These are phyloP conservation scores for Dolomedes plantarius DNA, from an alignment of 2,888 invertebrate species.

Conservation along the genomic window DNA sequence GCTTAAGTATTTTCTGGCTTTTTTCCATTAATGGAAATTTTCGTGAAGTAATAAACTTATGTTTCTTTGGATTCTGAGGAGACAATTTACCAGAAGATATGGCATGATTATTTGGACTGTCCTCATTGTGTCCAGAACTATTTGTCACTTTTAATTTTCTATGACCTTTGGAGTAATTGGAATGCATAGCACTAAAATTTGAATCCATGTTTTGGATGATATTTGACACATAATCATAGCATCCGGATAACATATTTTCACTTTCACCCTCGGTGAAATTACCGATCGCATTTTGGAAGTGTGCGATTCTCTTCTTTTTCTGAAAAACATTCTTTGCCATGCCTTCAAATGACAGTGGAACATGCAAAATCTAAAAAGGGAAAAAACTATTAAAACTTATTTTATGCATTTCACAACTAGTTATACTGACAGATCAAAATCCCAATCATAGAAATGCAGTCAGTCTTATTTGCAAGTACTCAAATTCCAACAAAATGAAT, in stretches of 20 bases:
- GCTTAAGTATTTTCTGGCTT: constrained; percentile 36
- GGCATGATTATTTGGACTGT: neutral
- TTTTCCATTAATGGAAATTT: constrained; percentile 41
- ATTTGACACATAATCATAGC: constrained; percentile 13
- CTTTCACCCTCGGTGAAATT: neutral
- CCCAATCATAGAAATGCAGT: too few relatives aligned
- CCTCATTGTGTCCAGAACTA: neutral
- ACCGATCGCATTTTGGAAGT: constrained; percentile 10
- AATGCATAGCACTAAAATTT: neutral
- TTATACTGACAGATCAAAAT: too few relatives aligned
- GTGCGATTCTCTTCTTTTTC: constrained; percentile 30
- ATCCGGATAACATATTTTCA: too few relatives aligned
- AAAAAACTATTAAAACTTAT: too few relatives aligned
- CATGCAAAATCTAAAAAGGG: too few relatives aligned
- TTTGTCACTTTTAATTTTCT: neutral
- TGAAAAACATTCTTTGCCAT: neutral
- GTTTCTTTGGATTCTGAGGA: neutral
- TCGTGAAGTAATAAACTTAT: neutral
- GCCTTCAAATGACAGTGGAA: too few relatives aligned
- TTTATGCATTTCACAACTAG: too few relatives aligned
- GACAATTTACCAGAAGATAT: too few relatives aligned
- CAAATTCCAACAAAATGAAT: too few relatives aligned
- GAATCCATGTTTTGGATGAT: constrained; percentile 18
- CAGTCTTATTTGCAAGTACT: too few relatives aligned
- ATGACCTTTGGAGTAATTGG: neutral